Evolutionary conservation across 35 echinoderm and acorn worm genomes (phyloP), one percentile per base, ranked within the genome.

Genomic region (Apostichopus californicus): DNA sequence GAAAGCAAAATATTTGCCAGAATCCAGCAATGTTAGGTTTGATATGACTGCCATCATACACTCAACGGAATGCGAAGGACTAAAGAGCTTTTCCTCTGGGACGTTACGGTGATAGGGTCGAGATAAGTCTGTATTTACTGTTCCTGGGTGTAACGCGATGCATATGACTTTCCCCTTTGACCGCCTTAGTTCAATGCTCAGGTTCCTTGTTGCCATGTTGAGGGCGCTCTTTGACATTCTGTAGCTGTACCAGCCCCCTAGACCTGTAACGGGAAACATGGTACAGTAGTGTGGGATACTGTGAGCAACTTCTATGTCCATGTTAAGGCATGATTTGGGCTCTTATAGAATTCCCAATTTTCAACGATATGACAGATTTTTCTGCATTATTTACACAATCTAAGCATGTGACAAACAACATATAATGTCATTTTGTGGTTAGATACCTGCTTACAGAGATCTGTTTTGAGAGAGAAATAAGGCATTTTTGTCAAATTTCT

Each of bases 161-260:
- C 96, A 98, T 11, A 98, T 93, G 55, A 98, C 94, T 63, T 94
- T 94, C 25, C 73, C 22, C 57, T 85, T 92, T 8, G 94, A 81
- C 53, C 96, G 34, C 57, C 85, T 91, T 6, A 98, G 82, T 78
- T 98, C 96, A 21, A 98, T 92, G 90, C 96, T 95, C 26, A 98
- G 92, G 70, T 98, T 98, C 81, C 94, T 98, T 12, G 94, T 98
- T 11, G 96, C 94, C 94, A 95, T 98, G 94, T 98, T 98, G 77
- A 98, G 94, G 58, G 96, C 96, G 14, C 91, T 93, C 73, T 98
- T 98, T 10, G 96, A 98, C 96, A 98, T 95, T 18, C 96, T 92
- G 79, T 98, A 98, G 90, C 94, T 95, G 90, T 98, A 98, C 96
- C 96, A 98, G 52, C 96, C 96, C 53, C 96, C 96, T 60, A 95